Evolutionary conservation across 2,113 vertebrate genomes (phyloP).

Genomic region (Tringa solitaria): DNA sequence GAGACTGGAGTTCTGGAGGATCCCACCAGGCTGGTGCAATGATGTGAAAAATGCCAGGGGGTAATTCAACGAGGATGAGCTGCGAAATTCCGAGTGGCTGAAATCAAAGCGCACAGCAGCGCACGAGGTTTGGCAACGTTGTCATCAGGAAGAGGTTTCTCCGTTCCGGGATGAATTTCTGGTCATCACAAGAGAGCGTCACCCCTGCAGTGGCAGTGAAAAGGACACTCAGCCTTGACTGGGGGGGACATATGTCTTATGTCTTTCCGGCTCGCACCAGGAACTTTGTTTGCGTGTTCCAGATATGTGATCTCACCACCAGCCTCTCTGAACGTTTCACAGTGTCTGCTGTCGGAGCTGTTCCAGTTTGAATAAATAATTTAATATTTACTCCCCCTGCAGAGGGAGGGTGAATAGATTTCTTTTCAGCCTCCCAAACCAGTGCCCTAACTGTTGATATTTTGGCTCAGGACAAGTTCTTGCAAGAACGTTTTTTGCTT

Average conservation of each 20-base stretch:
- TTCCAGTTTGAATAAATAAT: neutral
- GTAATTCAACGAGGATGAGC: neutral
- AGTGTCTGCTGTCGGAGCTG: neutral
- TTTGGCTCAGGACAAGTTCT: neutral
- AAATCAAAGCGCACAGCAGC: neutral
- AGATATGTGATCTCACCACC: neutral
- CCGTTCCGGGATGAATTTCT: neutral
- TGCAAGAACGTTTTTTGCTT: neutral
- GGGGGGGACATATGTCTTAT: neutral
- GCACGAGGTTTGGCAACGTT: neutral
- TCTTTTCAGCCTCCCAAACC: neutral
- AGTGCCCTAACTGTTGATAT: neutral
- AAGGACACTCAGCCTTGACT: neutral
- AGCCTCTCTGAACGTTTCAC: neutral
- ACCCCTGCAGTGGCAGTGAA: neutral
- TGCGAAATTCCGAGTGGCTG: rapidly evolving
- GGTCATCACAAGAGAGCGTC: neutral
- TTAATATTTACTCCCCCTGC: neutral
- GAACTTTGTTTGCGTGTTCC: neutral
- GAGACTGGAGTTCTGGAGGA: neutral
- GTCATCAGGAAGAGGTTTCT: neutral
- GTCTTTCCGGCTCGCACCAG: neutral
- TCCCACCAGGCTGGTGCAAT: neutral
- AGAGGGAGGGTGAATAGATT: neutral
- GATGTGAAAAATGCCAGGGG: neutral